Base-by-base conservation (phyloP, 2,113 vertebrate genomes). In the Ameiurus melas region DNA sequence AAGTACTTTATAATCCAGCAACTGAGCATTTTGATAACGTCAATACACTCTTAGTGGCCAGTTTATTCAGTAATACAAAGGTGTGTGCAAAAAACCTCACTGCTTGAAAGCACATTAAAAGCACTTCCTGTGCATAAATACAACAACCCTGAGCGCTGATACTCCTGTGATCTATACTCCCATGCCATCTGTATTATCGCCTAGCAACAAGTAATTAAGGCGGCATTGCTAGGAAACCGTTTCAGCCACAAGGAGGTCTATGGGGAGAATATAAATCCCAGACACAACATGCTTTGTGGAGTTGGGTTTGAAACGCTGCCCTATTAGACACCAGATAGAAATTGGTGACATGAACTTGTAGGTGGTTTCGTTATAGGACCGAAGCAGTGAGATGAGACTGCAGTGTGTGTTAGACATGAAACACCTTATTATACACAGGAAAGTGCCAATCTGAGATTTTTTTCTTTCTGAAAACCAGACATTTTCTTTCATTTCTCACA, bases 181-280 rank as follows among this genome's bases (percentile, higher is more conserved):
- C 83, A 80, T 90, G 90, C 88, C 86, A 84, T 90, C 90, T 90
- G 89, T 89, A 88, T 89, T 89, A 92, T 92, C 85, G 91, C 91
- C 89, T 91, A 92, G 92, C 89, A 91, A 93, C 90, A 87, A 88
- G 85, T 80, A 92, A 91, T 92, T 89, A 90, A 89, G 86, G 87
- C 87, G 2, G 73, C 85, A 92, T 91, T 89, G 89, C 90, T 92
- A 88, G 89, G 91, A 92, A 85, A 92, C 89, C 86, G 58, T 90
- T 90, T 78, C 80, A 87, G 79, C 83, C 83, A 88, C 81, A 30
- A 83, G 77, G 85, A 82, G 58, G 87, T 90, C 87, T 85, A 73
- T 55, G 85, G 66, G 83, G 51, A 80, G 86, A 84, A 85, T 53
- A 82, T 73, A 85, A 83, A 88, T 81, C 87, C 83, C 88, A 58